Evolutionary conservation across 1,140 invertebrate species (phyloP), one percentile per base, ranked within the genome.

Genomic region (Drosophila simulans): DNA sequence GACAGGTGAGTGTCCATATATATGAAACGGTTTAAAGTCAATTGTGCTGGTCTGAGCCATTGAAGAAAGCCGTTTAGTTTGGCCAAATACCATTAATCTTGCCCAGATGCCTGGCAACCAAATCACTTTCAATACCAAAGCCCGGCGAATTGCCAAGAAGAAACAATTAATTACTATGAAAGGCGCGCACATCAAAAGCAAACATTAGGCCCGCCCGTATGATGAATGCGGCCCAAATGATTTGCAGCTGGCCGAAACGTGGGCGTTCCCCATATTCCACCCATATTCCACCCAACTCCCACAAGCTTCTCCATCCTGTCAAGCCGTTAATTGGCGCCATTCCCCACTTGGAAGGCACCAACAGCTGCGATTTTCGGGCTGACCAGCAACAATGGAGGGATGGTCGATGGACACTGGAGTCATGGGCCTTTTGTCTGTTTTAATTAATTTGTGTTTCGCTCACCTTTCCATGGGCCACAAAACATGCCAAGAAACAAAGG

Each of bases 1-100:
- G 98, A 99, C 92, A 94, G 98, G 77, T 92, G 64, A 85, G 83
- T 80, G 53, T 27, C 43, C 49, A 53, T 42, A 22, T 43, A 17
- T 46, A 49, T 45, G 56, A 22, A 52, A 39, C 17, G 31, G 25
- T 40, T 73, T 62, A 37, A 66, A 42, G 12, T 52, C 34, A 15
- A 45, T 17, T 45, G 37, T 12, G 25, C 27, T 25, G 5, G 8
- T 8, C 31, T 13, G 17, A 3, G 5, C 3, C 10, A 12, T 8
- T 8, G 31, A 31, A 31, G 31, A 0, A 15, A 48, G 54, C 48
- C 20, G 52, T 66, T 70, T 68, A 74, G 65, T 53, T 34, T 17
- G 25, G 3, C 13, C 27, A 34, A 31, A 25, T 34, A 42, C 56
- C 78, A 86, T 88, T 88, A 86, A 86, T 88, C 84, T 88, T 83